phyloP scores from a whole-genome alignment of 2,113 vertebrate genomes.

The Apteryx mantelli region DNA sequence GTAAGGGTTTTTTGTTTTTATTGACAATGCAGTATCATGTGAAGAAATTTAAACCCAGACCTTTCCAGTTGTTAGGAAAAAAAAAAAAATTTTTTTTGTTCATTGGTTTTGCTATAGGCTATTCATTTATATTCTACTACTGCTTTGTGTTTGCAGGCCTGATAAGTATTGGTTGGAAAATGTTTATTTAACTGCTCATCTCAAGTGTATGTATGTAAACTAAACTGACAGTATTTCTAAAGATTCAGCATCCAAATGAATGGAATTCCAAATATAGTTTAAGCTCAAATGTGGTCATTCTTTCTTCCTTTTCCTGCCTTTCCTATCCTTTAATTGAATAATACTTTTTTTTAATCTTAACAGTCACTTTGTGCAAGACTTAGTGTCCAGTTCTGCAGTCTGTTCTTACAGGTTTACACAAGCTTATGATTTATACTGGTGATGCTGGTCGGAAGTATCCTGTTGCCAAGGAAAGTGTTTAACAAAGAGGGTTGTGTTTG shows the following conservation, averaged over 20 bases:
- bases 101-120: background rate
- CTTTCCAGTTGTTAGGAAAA: background rate
- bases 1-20: background rate
- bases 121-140: background rate
- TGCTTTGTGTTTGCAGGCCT: background rate
- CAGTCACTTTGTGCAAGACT: background rate
- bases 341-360: background rate
- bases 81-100: background rate
- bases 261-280: background rate
- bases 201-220: background rate
- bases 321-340: background rate
- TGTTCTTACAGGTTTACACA: background rate
- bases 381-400: background rate
- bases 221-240: background rate
- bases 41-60: background rate
- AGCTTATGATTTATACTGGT: background rate
- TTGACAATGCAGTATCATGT: background rate
- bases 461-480: background rate
- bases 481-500: constrained; percentile 56
- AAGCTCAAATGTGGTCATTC: background rate
- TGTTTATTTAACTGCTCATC: background rate
- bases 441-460: background rate
- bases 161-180: background rate
- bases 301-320: background rate
- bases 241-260: rapidly evolving